Evolutionary conservation across 2,888 invertebrate species (phyloP).

Genomic region (Amitus sp.): DNA sequence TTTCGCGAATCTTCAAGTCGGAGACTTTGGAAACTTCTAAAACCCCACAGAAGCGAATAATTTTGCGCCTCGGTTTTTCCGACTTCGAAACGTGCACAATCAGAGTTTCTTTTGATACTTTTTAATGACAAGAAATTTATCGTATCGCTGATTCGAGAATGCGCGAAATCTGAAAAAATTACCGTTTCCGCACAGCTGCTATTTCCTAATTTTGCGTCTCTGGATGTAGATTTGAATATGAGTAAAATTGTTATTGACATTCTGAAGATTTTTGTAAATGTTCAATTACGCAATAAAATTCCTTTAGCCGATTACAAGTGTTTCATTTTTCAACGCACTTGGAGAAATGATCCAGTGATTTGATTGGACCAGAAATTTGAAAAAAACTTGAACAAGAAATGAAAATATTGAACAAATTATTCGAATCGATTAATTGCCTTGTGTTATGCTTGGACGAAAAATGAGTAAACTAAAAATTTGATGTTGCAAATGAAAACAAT

Average conservation of each 20-base stretch:
- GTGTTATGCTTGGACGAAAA: no score
- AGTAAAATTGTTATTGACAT: slow-evolving; percentile 6
- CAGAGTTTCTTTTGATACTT: background rate
- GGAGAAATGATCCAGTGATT: no score
- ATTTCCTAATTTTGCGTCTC: background rate
- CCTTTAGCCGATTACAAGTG: background rate
- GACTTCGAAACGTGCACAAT: no score
- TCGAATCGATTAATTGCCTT: no score
- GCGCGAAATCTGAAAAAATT: no score
- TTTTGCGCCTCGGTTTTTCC: background rate
- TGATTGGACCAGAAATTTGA: no score
- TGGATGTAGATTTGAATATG: background rate
- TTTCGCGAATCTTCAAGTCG: background rate
- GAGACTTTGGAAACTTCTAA: background rate
- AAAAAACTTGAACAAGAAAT: no score
- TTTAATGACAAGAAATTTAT: background rate
- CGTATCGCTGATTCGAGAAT: no score
- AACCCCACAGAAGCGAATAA: background rate
- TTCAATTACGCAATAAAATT: slow-evolving; percentile 8
- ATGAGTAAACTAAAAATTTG: no score
- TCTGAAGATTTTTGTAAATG: slow-evolving; percentile 9
- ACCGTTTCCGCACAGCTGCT: background rate
- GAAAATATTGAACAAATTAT: no score
- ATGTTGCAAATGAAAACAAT: no score
- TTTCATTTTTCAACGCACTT: no score